These are phyloP conservation scores for Vipera latastei DNA, from an alignment of 2,797 vertebrate genomes.

Conservation along the genomic window DNA sequence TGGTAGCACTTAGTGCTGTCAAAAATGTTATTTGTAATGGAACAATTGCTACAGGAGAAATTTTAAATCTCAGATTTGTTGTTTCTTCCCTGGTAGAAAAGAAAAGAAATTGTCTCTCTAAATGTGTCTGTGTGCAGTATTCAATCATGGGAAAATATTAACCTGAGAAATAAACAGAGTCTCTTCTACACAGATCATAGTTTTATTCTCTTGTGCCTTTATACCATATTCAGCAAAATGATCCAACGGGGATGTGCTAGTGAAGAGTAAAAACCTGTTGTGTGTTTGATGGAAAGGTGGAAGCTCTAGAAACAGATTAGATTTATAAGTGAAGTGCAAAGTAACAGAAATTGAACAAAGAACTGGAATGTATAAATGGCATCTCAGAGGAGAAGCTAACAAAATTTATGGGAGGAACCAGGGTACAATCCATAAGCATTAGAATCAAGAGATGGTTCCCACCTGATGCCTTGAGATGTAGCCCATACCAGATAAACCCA, in stretches of 20 bases:
- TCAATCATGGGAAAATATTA: slow-evolving; percentile 30
- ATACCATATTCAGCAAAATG: slow-evolving; percentile 26
- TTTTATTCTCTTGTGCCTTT: slow-evolving; percentile 17
- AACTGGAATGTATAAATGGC: neutral
- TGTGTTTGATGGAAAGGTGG: slow-evolving; percentile 20
- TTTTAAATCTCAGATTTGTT: slow-evolving; percentile 32
- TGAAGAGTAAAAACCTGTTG: slow-evolving; percentile 24
- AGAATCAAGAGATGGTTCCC: neutral
- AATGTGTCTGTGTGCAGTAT: neutral
- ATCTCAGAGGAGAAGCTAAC: slow-evolving; percentile 26
- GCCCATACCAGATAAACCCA: neutral
- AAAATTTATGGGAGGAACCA: neutral
- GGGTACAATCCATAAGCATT: neutral
- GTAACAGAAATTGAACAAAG: slow-evolving; percentile 27
- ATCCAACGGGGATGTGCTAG: slow-evolving; percentile 3
- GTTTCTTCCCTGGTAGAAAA: slow-evolving; percentile 30
- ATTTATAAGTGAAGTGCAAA: slow-evolving; percentile 28
- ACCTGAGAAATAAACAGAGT: slow-evolving; percentile 26
- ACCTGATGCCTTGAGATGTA: neutral
- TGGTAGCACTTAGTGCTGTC: slow-evolving; percentile 31
- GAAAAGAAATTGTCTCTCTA: slow-evolving; percentile 14
- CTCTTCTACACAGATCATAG: neutral
- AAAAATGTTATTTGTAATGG: slow-evolving; percentile 45
- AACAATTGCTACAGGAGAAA: slow-evolving; percentile 21
- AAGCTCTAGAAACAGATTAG: slow-evolving; percentile 17